Evolutionary conservation across 2,113 vertebrate species (phyloP).

Genomic region (Lepidothrix coronata): DNA sequence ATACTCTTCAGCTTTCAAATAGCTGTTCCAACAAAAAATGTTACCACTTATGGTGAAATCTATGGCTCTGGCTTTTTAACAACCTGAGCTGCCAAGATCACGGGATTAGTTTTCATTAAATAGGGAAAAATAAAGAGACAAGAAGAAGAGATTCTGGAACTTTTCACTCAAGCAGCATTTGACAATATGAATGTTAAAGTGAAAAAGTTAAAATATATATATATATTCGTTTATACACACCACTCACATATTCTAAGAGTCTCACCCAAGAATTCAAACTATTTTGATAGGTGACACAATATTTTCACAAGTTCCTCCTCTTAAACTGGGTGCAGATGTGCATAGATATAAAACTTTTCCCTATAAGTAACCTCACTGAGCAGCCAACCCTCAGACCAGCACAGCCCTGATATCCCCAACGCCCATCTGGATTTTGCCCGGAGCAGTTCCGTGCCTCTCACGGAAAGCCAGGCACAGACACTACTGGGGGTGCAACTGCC

Average conservation of each 20-base stretch:
- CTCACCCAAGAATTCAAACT: constrained; percentile 1
- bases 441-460: background rate
- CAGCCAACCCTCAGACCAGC: background rate
- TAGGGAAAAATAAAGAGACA: background rate
- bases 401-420: background rate
- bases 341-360: background rate
- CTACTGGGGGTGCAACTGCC: background rate
- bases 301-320: background rate
- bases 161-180: background rate
- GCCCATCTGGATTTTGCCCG: background rate
- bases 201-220: background rate
- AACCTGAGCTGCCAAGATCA: background rate
- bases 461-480: background rate
- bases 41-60: rapidly evolving
- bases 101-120: background rate
- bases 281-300: background rate
- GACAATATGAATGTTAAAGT: background rate
- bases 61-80: background rate
- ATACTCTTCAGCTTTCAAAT: background rate
- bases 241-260: background rate
- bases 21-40: background rate
- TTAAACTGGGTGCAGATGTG: background rate
- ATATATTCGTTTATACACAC: background rate
- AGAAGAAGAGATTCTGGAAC: background rate
- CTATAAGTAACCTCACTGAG: rapidly evolving